Conservation (phyloP, 1,140 invertebrate species). For the Ctenoplectra terminalis region DNA sequence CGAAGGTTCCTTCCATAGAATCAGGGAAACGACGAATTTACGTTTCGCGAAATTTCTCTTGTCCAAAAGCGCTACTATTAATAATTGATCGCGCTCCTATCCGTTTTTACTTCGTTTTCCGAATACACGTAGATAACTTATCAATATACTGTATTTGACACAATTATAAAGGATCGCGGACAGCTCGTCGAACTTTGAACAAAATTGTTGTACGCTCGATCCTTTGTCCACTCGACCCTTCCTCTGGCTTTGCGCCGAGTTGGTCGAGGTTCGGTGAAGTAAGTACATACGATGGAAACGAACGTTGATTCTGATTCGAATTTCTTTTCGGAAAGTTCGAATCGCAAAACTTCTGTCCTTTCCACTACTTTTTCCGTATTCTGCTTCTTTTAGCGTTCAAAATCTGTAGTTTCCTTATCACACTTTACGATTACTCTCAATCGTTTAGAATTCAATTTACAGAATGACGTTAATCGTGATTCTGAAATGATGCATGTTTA, state of each 20-base stretch:
- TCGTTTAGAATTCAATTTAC: too few relatives aligned
- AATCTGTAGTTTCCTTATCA: too few relatives aligned
- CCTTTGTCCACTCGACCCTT: neutral
- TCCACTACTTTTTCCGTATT: too few relatives aligned
- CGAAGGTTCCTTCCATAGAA: neutral
- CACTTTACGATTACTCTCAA: too few relatives aligned
- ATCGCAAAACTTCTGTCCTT: too few relatives aligned
- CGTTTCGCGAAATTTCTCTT: too few relatives aligned
- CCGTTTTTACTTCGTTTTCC: neutral
- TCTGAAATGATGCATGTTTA: neutral
- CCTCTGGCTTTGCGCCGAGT: neutral
- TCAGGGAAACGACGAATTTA: constrained; percentile 10
- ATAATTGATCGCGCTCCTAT: constrained; percentile 7
- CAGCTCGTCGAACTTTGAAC: constrained; percentile 5
- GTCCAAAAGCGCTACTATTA: neutral
- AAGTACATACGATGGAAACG: too few relatives aligned
- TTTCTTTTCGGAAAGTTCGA: too few relatives aligned
- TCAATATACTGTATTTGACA: constrained; percentile 26
- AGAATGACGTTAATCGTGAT: neutral
- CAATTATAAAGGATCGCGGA: neutral
- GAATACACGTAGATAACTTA: neutral
- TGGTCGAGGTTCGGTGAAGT: neutral
- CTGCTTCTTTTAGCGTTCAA: too few relatives aligned
- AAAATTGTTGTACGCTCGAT: neutral
- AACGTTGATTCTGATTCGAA: too few relatives aligned